These are phyloP conservation scores for Cuniculus paca DNA, from an alignment of 2,797 vertebrate genomes.

Conservation along the genomic window DNA sequence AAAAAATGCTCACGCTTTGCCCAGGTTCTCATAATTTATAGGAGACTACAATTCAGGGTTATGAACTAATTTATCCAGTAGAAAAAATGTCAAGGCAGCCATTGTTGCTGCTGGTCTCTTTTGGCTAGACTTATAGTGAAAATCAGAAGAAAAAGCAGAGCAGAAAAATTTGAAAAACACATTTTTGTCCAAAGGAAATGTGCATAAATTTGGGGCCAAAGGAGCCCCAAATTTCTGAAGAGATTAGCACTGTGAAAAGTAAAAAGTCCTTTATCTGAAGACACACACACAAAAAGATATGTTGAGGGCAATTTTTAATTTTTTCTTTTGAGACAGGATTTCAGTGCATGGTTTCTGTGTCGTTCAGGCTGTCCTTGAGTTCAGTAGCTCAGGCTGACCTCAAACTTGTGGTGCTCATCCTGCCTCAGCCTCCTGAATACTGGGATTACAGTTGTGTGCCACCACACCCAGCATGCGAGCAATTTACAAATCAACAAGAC, in stretches of 20 bases:
- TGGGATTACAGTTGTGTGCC: too few species aligned
- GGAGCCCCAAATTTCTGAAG: too few species aligned
- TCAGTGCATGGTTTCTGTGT: too few species aligned
- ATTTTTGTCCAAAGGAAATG: background rate
- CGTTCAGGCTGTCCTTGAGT: too few species aligned
- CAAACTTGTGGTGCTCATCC: too few species aligned
- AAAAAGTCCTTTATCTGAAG: background rate
- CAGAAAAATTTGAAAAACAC: background rate
- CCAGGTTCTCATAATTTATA: background rate
- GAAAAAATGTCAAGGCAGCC: background rate
- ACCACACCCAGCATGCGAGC: too few species aligned
- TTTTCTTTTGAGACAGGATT: too few species aligned
- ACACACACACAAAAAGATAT: too few species aligned
- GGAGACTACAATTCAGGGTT: background rate
- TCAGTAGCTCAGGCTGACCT: too few species aligned
- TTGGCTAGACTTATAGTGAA: background rate
- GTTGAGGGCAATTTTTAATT: background rate
- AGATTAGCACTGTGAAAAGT: background rate
- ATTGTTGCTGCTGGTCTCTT: background rate
- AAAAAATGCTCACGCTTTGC: too few species aligned
- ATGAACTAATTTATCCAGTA: background rate
- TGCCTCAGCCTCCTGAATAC: too few species aligned
- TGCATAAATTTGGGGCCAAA: background rate
- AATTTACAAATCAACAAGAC: background rate
- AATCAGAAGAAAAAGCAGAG: background rate